Evolutionary conservation across 1,140 invertebrate genomes (phyloP).

Genomic region (Laupala kohalensis): DNA sequence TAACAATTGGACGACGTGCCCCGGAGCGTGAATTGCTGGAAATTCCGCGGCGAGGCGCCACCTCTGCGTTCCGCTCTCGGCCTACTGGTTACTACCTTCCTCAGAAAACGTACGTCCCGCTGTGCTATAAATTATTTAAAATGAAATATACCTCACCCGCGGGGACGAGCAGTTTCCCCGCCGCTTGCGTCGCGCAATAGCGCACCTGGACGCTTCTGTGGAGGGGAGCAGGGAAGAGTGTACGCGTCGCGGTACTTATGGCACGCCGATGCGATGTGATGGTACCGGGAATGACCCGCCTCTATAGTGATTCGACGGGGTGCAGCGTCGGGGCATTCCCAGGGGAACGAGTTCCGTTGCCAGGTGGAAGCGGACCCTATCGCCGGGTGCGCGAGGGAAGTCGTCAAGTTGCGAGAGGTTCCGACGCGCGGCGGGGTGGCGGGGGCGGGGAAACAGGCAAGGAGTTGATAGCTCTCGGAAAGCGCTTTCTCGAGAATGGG

Average conservation of each 20-base stretch:
- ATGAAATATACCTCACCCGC: not conserved
- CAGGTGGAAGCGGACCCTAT: no score
- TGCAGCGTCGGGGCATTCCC: no score
- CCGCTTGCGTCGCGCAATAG: not conserved
- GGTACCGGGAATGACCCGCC: not conserved
- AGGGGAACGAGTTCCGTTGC: not conserved
- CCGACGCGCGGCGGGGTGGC: not conserved
- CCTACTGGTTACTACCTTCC: no score
- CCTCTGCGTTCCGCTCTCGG: no score
- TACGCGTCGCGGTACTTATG: no score
- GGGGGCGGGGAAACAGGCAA: no score
- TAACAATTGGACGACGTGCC: not conserved
- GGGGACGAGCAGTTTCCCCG: not conserved
- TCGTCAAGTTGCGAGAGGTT: not conserved
- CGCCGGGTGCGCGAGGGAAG: not conserved
- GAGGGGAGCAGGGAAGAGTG: not conserved
- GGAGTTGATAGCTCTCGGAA: no score
- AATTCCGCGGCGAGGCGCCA: no score
- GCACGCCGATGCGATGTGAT: not conserved
- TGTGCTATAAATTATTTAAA: not conserved
- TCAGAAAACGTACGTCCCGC: not conserved
- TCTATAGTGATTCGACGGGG: not conserved
- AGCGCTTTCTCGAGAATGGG: no score
- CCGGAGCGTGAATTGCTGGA: not conserved
- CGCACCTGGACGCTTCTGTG: not conserved